These are phyloP conservation scores for Eubucco bourcierii DNA, from an alignment of 2,113 vertebrate genomes.

Conservation along the genomic window DNA sequence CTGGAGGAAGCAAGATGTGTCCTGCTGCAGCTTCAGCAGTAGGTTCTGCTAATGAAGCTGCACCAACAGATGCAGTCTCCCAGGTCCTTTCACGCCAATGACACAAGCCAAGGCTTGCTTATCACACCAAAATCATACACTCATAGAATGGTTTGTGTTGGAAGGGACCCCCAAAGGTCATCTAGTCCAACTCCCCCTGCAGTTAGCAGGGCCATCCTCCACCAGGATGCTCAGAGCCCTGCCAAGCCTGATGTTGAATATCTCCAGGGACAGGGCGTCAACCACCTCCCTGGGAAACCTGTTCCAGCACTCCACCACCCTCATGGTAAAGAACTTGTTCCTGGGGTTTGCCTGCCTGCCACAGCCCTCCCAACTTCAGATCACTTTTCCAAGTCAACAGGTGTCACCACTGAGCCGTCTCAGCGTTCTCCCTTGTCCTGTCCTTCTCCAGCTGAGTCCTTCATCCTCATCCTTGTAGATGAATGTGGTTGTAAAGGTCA, in stretches of 20 bases:
- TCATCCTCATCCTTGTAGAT: not conserved
- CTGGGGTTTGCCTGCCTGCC: not conserved
- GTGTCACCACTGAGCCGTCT: not conserved
- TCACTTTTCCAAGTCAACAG: not conserved
- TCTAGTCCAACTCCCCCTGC: too few species aligned
- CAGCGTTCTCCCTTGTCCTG: not conserved
- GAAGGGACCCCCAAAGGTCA: too few species aligned
- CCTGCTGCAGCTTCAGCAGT: not conserved
- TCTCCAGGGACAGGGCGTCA: too few species aligned
- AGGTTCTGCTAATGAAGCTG: not conserved
- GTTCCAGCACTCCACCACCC: too few species aligned
- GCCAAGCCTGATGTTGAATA: too few species aligned
- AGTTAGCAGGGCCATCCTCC: too few species aligned
- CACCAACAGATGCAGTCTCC: too few species aligned
- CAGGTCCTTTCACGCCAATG: accelerated
- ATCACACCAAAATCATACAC: not conserved
- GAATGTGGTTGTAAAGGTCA: too few species aligned
- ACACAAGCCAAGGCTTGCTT: not conserved
- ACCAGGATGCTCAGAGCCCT: too few species aligned
- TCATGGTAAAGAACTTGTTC: too few species aligned
- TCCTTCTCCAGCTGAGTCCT: not conserved
- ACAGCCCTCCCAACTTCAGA: not conserved
- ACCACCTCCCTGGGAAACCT: too few species aligned
- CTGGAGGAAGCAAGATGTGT: not conserved
- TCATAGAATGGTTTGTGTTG: too few species aligned